These are phyloP conservation scores for Rhineura floridana DNA, from an alignment of 2,113 vertebrate genomes.

Conservation along the genomic window DNA sequence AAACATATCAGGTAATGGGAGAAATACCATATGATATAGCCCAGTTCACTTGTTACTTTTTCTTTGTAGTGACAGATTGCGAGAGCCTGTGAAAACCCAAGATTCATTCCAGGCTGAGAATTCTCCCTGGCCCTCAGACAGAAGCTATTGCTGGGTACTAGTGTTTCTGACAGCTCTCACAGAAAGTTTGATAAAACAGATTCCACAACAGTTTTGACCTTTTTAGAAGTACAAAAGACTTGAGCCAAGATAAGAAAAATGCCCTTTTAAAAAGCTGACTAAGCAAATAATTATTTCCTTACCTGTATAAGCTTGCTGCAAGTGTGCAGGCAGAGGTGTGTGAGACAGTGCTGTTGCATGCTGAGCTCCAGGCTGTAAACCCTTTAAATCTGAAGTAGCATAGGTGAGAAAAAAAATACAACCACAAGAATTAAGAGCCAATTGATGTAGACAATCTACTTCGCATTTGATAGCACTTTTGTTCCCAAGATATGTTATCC, in stretches of 20 bases:
- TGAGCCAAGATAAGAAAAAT: not conserved
- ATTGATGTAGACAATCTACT: not conserved
- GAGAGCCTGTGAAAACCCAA: not conserved
- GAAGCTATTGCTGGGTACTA: not conserved
- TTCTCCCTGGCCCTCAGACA: not conserved
- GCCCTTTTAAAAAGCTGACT: not conserved
- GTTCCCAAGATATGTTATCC: not conserved
- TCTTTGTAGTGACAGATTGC: not conserved
- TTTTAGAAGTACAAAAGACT: not conserved
- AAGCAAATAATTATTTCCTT: slow-evolving; percentile 62
- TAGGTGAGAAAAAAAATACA: slow-evolving; percentile 29
- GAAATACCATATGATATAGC: not conserved
- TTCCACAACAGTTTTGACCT: not conserved
- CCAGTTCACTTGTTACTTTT: not conserved
- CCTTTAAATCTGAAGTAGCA: slow-evolving; percentile 89
- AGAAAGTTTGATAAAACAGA: not conserved
- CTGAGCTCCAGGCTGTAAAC: slow-evolving; percentile 95
- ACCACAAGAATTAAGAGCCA: not conserved
- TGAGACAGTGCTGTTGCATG: slow-evolving; percentile 81
- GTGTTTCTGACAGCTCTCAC: not conserved
- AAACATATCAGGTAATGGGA: not conserved
- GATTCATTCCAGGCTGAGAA: not conserved
- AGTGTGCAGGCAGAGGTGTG: slow-evolving; percentile 91
- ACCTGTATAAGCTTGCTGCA: slow-evolving; percentile 96
- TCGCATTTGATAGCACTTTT: not conserved